phyloP scores from a whole-genome alignment of 1,140 invertebrate genomes.

The Calosoma granatense region DNA sequence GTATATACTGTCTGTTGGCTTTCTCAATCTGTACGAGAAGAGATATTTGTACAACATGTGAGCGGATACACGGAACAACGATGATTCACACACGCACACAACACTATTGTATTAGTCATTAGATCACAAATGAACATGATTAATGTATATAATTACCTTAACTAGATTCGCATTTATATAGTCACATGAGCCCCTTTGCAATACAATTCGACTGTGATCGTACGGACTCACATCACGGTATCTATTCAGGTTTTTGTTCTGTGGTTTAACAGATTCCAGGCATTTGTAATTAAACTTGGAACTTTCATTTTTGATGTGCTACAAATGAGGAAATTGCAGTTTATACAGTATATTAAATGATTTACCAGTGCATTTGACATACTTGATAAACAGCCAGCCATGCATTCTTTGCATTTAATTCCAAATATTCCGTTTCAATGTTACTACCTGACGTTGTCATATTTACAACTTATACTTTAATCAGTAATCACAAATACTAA shows the following conservation, averaged over 20 bases:
- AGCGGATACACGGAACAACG: slow-evolving; percentile 11
- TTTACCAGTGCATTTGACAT: slow-evolving; percentile 28
- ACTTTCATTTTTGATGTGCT: slow-evolving; percentile 52
- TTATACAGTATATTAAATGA: slow-evolving; percentile 18
- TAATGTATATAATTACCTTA: slow-evolving; percentile 35
- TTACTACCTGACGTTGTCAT: slow-evolving; percentile 37
- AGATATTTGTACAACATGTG: background rate
- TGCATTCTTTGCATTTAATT: slow-evolving; percentile 48
- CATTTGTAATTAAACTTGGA: slow-evolving; percentile 53
- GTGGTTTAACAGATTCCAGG: slow-evolving; percentile 64
- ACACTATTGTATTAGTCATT: slow-evolving; percentile 10
- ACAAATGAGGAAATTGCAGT: slow-evolving; percentile 36
- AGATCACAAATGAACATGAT: background rate
- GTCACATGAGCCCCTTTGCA: slow-evolving; percentile 61
- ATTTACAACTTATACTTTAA: background rate
- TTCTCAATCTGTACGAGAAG: slow-evolving; percentile 51
- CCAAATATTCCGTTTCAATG: slow-evolving; percentile 56
- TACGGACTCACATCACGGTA: slow-evolving; percentile 94
- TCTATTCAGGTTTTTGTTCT: slow-evolving; percentile 75
- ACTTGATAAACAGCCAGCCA: slow-evolving; percentile 61
- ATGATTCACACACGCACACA: slow-evolving; percentile 1
- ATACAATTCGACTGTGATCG: slow-evolving; percentile 80
- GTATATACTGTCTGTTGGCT: slow-evolving; percentile 81
- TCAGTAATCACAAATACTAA: background rate
- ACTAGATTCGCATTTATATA: slow-evolving; percentile 95